A percentile compares a stretch with the other conserved stretches of the same genome.
phyloP scores from a whole-genome alignment of 2,888 invertebrate species.

The Ferdinandea cuprea region DNA sequence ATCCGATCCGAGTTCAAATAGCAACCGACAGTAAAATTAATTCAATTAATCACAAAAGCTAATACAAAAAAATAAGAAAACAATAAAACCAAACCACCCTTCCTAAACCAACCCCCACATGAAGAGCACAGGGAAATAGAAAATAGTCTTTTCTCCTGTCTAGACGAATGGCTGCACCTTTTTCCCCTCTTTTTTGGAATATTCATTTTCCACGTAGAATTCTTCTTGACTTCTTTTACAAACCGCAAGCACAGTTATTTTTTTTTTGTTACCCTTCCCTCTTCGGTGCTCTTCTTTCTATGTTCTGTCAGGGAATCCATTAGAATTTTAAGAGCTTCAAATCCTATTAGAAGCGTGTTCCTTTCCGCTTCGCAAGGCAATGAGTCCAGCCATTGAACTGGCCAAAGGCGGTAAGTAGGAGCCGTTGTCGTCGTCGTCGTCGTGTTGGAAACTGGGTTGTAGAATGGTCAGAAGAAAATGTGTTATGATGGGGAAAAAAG shows the following conservation, averaged over 20 bases:
- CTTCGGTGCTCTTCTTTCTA: background rate
- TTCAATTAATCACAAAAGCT: constrained; percentile 70
- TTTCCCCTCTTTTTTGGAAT: constrained; percentile 10
- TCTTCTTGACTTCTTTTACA: constrained; percentile 46
- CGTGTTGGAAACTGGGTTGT: constrained; percentile 45
- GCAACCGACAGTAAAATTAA: constrained; percentile 69
- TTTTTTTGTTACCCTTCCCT: background rate
- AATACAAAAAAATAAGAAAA: constrained; percentile 36
- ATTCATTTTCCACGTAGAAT: constrained; percentile 18
- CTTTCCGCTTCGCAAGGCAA: constrained; percentile 59
- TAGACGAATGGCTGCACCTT: constrained; percentile 70
- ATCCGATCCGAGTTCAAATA: constrained; percentile 58
- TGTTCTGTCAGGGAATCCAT: constrained; percentile 47
- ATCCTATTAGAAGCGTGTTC: constrained; percentile 69
- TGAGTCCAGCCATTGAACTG: constrained; percentile 72
- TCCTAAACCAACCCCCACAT: constrained; percentile 4
- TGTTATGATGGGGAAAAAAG: constrained; percentile 19
- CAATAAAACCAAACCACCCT: background rate
- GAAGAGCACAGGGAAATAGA: constrained; percentile 4
- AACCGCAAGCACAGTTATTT: constrained; percentile 46
- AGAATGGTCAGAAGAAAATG: constrained; percentile 39
- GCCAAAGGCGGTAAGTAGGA: constrained; percentile 46
- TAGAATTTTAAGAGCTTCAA: constrained; percentile 70
- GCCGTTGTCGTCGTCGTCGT: too few relatives aligned
- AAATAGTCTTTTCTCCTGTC: constrained; percentile 64